Evolutionary conservation across 2,888 invertebrate genomes (phyloP), one percentile per base, ranked within the genome.

Genomic region (Embidobia sp.): DNA sequence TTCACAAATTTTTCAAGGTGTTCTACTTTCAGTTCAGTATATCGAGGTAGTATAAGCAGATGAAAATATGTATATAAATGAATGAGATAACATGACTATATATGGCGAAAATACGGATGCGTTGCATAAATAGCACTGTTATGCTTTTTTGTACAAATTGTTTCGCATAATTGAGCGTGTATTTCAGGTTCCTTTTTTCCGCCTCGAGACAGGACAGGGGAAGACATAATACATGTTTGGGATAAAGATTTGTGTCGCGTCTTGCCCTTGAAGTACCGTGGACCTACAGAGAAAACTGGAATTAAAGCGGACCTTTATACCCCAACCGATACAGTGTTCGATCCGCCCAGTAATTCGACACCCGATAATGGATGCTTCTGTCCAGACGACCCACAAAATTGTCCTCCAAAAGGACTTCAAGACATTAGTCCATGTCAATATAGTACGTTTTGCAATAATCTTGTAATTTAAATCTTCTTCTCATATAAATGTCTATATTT

Each of bases 401-500:
- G 95, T 80, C 93, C 96, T 0, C 92, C 93, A 0, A 92, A 92
- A 74, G 97, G 97, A 0, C 88, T 97, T 19, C 96, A 96, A 88
- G 95, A 95, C 84, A 96, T 97, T 78, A 95, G 95, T 81, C 95
- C 96, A 0, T 97, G 96, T 83, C 96, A 96, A 88, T 96, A 93
- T 85, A 95, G 96, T 95, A 86, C 91, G 93, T n/a, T n/a, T n/a
- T n/a, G n/a, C n/a, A n/a, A n/a, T n/a, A n/a, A n/a, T n/a, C n/a
- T n/a, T n/a, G n/a, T n/a, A n/a, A n/a, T n/a, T n/a, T n/a, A n/a
- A n/a, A n/a, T n/a, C n/a, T n/a, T n/a, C n/a, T n/a, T n/a, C n/a
- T n/a, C n/a, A n/a, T n/a, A n/a, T n/a, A n/a, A n/a, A n/a, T n/a
- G n/a, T n/a, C n/a, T n/a, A n/a, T n/a, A n/a, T n/a, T n/a, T n/a